Conservation (phyloP, 2,888 invertebrate genomes). For the Ferrisia virgata region DNA sequence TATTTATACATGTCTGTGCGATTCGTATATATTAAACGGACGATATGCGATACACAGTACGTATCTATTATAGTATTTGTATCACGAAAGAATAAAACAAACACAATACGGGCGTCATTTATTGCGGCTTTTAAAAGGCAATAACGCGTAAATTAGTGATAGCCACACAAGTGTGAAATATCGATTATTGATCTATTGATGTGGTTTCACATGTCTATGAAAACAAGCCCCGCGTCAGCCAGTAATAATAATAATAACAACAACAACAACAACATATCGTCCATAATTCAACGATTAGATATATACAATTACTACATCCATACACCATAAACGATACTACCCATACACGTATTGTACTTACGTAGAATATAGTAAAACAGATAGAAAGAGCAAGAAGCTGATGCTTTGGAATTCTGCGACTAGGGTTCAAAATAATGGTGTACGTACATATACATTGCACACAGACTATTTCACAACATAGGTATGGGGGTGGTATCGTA, state of each 20-base stretch:
- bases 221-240: not conserved
- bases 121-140: not conserved
- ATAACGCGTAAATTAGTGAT: not conserved
- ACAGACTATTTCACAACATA: not conserved
- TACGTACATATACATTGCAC: not conserved
- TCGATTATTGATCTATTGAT: constrained; percentile 14
- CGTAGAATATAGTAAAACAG: not conserved
- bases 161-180: not conserved
- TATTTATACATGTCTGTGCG: too few species aligned
- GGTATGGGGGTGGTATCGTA: not conserved
- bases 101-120: not conserved
- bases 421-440: not conserved
- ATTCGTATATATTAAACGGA: not conserved
- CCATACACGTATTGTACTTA: too few species aligned
- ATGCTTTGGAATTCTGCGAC: not conserved
- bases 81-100: not conserved
- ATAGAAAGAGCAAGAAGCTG: not conserved
- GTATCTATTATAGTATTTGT: not conserved
- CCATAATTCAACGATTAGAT: not conserved
- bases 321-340: too few species aligned
- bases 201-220: constrained; percentile 5
- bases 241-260: too few species aligned
- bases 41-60: not conserved
- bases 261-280: too few species aligned
- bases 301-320: not conserved